Conservation (phyloP, 2,113 vertebrate species). For the Pluvianellus socialis region DNA sequence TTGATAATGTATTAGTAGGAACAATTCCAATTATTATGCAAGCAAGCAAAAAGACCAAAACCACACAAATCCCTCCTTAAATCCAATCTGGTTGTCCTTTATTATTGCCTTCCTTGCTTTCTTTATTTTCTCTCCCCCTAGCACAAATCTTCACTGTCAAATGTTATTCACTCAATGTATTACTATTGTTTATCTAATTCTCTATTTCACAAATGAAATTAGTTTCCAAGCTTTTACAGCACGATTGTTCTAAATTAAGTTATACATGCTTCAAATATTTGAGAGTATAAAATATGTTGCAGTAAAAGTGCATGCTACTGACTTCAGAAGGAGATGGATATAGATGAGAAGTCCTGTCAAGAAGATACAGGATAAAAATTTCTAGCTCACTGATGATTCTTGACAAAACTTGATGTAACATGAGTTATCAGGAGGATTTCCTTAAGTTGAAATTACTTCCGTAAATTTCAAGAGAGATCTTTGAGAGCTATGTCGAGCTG, state of each 20-base stretch:
- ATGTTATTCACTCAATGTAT: neutral
- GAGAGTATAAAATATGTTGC: neutral
- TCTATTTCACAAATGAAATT: neutral
- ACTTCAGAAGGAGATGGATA: neutral
- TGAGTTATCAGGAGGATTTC: neutral
- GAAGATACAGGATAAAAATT: neutral
- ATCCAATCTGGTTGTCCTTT: neutral
- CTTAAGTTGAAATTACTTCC: neutral
- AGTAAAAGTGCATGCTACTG: neutral
- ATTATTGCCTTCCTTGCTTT: neutral
- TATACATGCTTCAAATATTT: neutral
- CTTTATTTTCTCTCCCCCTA: accelerated
- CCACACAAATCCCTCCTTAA: neutral
- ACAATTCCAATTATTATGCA: neutral
- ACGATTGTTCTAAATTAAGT: neutral
- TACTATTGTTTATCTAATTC: neutral
- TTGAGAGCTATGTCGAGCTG: neutral
- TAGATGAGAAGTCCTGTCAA: neutral
- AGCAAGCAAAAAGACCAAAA: neutral
- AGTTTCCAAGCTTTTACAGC: neutral
- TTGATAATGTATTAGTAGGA: neutral
- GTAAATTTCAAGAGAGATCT: neutral
- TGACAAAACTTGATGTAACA: neutral
- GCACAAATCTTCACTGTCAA: neutral
- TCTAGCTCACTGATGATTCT: neutral